Percentiles rank a stretch among this genome's conserved stretches.
These are phyloP conservation scores for Hemicrepidius hirtus DNA, from an alignment of 2,888 invertebrate species.

Conservation along the genomic window DNA sequence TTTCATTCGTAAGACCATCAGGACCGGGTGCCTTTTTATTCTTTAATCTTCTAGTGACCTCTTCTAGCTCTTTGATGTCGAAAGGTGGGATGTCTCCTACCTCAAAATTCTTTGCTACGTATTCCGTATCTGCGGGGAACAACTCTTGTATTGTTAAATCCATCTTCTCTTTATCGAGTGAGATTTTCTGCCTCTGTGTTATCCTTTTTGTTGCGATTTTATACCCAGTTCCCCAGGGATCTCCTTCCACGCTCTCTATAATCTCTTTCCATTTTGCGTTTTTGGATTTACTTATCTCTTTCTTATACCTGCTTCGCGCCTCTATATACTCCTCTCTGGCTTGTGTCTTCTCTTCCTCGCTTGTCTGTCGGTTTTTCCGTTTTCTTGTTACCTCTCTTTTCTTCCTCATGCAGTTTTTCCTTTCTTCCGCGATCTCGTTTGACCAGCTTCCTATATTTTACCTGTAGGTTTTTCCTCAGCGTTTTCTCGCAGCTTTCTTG, in stretches of 20 bases:
- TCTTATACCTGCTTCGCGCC: no score
- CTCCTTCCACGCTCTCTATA: not conserved
- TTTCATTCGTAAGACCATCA: not conserved
- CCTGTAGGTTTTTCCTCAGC: no score
- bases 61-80: not conserved
- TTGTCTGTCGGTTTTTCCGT: no score
- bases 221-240: not conserved
- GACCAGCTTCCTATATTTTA: slow-evolving; percentile 47
- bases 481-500: no score
- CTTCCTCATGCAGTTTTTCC: no score
- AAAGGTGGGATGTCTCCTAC: not conserved
- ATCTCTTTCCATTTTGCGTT: no score
- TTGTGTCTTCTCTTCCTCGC: no score
- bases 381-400: no score
- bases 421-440: no score
- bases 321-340: no score
- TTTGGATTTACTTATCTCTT: no score
- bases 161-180: not conserved
- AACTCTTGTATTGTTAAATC: not conserved
- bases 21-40: slow-evolving; percentile 9
- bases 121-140: not conserved
- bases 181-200: not conserved
- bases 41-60: not conserved
- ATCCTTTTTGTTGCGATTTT: not conserved
- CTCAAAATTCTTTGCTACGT: not conserved